Percentiles rank a stretch among this genome's conserved stretches.
These are phyloP conservation scores for Bucco capensis DNA, from an alignment of 2,113 vertebrate species.

Conservation along the genomic window DNA sequence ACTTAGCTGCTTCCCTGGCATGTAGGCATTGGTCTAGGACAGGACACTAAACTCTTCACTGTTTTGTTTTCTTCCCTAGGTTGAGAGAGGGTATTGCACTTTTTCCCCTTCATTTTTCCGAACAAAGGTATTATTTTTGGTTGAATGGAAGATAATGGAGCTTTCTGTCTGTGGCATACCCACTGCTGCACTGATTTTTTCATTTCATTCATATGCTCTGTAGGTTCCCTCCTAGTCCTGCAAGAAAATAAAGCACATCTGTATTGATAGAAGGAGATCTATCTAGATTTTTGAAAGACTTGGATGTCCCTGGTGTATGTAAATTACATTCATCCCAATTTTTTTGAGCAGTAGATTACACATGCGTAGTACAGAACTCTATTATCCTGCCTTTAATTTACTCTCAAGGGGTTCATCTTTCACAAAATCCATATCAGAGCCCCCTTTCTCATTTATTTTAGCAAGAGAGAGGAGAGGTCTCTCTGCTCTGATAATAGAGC, in stretches of 20 bases:
- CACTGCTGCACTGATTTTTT: conserved; percentile 4
- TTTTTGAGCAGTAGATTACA: neutral
- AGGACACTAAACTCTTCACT: neutral
- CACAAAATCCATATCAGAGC: conserved; percentile 39
- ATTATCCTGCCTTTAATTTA: conserved; percentile 49
- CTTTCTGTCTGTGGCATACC: neutral
- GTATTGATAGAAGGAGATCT: neutral
- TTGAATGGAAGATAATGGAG: neutral
- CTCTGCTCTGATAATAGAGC: conserved; percentile 37
- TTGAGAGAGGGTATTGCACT: neutral
- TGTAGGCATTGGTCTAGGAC: neutral
- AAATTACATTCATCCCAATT: conserved; percentile 16
- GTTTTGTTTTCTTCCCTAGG: neutral
- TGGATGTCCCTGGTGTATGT: neutral
- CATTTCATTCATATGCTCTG: neutral
- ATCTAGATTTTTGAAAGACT: neutral
- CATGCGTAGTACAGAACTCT: conserved; percentile 13
- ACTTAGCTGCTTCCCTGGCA: neutral
- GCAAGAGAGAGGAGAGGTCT: conserved; percentile 18
- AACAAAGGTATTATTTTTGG: neutral
- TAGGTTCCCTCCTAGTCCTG: neutral
- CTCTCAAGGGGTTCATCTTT: conserved; percentile 21
- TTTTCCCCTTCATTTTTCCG: neutral
- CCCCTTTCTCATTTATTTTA: conserved; percentile 47
- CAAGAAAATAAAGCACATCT: conserved; percentile 13